Evolutionary conservation across 2,797 vertebrate species (phyloP).

Genomic region (Lithobates sylvaticus): DNA sequence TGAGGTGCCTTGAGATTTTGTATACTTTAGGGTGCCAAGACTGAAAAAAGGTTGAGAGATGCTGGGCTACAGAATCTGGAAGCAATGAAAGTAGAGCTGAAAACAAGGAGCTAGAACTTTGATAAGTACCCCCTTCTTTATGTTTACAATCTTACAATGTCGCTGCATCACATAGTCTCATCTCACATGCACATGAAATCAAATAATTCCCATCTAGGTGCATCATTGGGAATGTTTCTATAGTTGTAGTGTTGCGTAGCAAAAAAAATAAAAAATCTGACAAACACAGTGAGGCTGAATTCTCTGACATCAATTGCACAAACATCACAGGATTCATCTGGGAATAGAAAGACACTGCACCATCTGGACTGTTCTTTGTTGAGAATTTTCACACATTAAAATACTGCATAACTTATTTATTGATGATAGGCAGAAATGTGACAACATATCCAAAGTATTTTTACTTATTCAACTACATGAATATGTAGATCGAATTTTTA

Average conservation of each 20-base stretch:
- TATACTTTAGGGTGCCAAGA: too few relatives aligned
- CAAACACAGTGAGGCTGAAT: conserved; percentile 37
- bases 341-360: conserved; percentile 45
- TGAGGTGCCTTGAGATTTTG: too few relatives aligned
- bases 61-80: too few relatives aligned
- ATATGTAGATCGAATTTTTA: background rate
- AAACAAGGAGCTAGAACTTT: background rate
- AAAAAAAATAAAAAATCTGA: conserved; percentile 25
- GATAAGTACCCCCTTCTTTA: background rate
- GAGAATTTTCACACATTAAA: conserved; percentile 50
- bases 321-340: conserved; percentile 52
- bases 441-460: conserved; percentile 10
- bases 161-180: background rate
- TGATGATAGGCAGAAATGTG: conserved; percentile 18
- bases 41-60: too few relatives aligned
- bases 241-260: conserved; percentile 15
- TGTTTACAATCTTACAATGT: background rate
- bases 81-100: background rate
- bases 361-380: conserved; percentile 61
- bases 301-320: conserved; percentile 52
- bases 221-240: conserved; percentile 9
- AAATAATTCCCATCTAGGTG: conserved; percentile 7
- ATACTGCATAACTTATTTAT: conserved; percentile 48
- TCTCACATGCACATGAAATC: conserved; percentile 7
- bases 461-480: background rate